Base-by-base conservation (phyloP, 2,797 vertebrate genomes). In the Scleropages formosus region DNA sequence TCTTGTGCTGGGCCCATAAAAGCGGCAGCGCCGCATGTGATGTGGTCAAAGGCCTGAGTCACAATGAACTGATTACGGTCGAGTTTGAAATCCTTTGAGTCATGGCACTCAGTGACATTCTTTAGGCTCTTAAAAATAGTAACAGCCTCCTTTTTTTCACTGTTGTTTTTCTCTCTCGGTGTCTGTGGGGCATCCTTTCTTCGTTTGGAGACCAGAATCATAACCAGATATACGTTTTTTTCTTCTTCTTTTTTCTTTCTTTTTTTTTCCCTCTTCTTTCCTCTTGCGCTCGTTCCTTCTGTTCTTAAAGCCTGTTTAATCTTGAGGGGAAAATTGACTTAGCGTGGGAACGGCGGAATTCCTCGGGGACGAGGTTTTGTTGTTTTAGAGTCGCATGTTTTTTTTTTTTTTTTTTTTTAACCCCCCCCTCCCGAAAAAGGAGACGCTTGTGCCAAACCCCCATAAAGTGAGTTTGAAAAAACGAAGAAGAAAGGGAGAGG, bases 61-160 rank as follows among this genome's bases (percentile, higher is more conserved):
- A 93, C 90, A 92, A 91, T 87, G 88, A 90, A 91, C 86, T 92
- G 92, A 93, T 93, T 92, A 93, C 86, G 87, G 84, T 86, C 84
- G 86, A 82, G 84, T 85, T 88, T 78, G 80, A 85, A 78, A 87
- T 87, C 88, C 88, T 89, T 89, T 90, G 85, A 92, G 87, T 87
- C 90, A 88, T 90, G 88, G 88, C 90, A 89, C 85, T 81, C 72
- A 89, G 82, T 80, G 39, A 80, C 89, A 92, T 93, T 93, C 90
- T 89, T 93, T 77, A 84, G 78, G 79, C 79, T 74, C 87, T 91
- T 91, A 92, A 93, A 93, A 92, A 93, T 93, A 93, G 92, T 85
- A 92, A 89, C 91, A 85, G 83, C 88, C 83, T 80, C 83, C 78
- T 86, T 85, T 88, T 85, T 88, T 83, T 80, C 80, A 80, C 85